These are phyloP conservation scores for Oscheius sp. DNA, from an alignment of 2,888 invertebrate genomes.

Conservation along the genomic window DNA sequence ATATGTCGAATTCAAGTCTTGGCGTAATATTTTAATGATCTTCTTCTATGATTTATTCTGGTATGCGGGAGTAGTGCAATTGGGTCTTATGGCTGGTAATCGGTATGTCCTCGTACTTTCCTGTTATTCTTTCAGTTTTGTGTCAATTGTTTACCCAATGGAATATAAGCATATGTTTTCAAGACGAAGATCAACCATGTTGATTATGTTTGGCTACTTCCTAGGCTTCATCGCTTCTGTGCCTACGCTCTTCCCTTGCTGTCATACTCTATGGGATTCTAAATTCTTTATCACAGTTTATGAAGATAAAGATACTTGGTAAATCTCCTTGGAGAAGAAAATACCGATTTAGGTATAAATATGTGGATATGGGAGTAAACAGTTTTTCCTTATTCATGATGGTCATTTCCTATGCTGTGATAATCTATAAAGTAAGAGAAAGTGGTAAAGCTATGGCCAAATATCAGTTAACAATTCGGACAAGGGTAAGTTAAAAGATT, in stretches of 20 bases:
- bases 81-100: slow-evolving; percentile 67
- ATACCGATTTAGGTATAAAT: slow-evolving; percentile 54
- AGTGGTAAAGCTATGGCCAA: slow-evolving; percentile 65
- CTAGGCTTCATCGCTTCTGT: slow-evolving; percentile 56
- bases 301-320: slow-evolving; percentile 57
- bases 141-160: slow-evolving; percentile 67
- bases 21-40: slow-evolving; percentile 61
- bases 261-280: slow-evolving; percentile 65
- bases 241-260: slow-evolving; percentile 65
- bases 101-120: too few species aligned
- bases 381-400: slow-evolving; percentile 60
- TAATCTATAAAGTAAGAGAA: slow-evolving; percentile 64
- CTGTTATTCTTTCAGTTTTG: slow-evolving; percentile 59
- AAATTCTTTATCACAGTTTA: slow-evolving; percentile 60
- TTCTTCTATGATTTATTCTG: slow-evolving; percentile 69
- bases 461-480: slow-evolving; percentile 62
- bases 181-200: slow-evolving; percentile 39
- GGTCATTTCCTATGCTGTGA: slow-evolving; percentile 67
- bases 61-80: slow-evolving; percentile 68
- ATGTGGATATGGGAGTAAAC: slow-evolving; percentile 66
- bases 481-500: slow-evolving; percentile 42
- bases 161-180: slow-evolving; percentile 66
- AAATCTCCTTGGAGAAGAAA: not conserved
- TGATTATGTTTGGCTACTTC: slow-evolving; percentile 53
- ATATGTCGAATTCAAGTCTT: slow-evolving; percentile 54